Percentiles rank a stretch among this genome's conserved stretches.
Evolutionary conservation across 2,113 vertebrate species (phyloP).

Genomic region (Carassius gibelio): DNA sequence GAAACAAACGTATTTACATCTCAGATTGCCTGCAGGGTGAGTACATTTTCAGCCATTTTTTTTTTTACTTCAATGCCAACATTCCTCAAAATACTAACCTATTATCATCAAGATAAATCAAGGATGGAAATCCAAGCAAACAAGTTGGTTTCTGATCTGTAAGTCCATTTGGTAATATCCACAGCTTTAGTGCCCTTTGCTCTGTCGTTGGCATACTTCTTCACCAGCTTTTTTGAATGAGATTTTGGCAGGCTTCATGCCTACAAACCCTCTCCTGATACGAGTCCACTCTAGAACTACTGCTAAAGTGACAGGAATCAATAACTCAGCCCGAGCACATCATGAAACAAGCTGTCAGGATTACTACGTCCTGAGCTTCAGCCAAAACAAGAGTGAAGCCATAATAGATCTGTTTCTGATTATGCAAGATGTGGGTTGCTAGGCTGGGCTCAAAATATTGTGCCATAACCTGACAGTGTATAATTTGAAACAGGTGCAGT

Average conservation of each 20-base stretch:
- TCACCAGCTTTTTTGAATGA: conserved; percentile 1
- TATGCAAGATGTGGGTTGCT: not conserved
- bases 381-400: not conserved
- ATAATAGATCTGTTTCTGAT: conserved; percentile 15
- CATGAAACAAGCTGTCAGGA: conserved; percentile 25
- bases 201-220: not conserved
- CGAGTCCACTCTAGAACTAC: conserved; percentile 33
- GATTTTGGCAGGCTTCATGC: conserved; percentile 36
- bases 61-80: not conserved
- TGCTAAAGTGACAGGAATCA: conserved; percentile 54
- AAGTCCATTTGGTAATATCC: not conserved
- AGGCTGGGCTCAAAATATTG: not conserved
- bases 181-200: not conserved
- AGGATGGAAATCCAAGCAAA: conserved; percentile 9
- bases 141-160: not conserved
- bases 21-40: not conserved
- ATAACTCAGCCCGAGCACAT: conserved; percentile 39
- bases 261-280: not conserved
- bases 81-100: not conserved
- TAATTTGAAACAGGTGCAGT: conserved; percentile 9
- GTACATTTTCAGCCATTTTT: not conserved
- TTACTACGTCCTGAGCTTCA: conserved; percentile 2
- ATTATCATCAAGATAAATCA: not conserved
- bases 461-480: not conserved
- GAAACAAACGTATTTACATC: not conserved